Evolutionary conservation across 2,888 invertebrate genomes (phyloP), one percentile per base, ranked within the genome.

Genomic region (Ectemnius lituratus): DNA sequence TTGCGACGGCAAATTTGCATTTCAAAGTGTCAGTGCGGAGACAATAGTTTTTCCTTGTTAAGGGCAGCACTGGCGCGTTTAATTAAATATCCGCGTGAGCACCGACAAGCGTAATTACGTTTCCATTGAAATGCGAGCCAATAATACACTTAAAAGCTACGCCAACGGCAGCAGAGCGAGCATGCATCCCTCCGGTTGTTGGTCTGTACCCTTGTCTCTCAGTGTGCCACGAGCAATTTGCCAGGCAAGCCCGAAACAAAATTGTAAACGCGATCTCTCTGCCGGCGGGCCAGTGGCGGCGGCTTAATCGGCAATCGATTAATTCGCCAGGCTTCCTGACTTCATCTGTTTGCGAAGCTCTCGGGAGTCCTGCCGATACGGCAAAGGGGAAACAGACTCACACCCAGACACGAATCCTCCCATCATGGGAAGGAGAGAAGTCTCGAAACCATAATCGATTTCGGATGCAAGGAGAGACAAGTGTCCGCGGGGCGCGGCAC

Each of bases 81-180:
- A 79, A 78, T 78, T 71, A 79, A 81, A 78, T 74, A 78, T 75
- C 8, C 71, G 67, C 20, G 66, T 27, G 65, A 45, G 47, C 67
- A 27, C 16, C 46, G 71, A 37, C 37, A 37, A 37, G 37, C 47
- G 67, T 77, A 82, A 81, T 81, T 70, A 47, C 65, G 28, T 68
- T 70, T 59, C 47, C 70, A 62, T 68, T 52, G 27, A 63, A 58
- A 62, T 73, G 56, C 68, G 60, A 66, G 57, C 70, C 67, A 72
- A 74, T 73, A 64, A 75, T 52, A 47, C 37, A 62, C 56, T 68
- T 73, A 58, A 65, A 79, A 59, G 37, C 62, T 28, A 0, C 47
- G 57, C 23, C 14, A 37, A 20, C 59, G 59, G 45, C 23, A 23
- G 23, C 23, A 23, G 23, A 23, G 2, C 23, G 62, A 62, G 56